Base-by-base conservation (phyloP, 2,797 vertebrate genomes). In the Semotilus atromaculatus region DNA sequence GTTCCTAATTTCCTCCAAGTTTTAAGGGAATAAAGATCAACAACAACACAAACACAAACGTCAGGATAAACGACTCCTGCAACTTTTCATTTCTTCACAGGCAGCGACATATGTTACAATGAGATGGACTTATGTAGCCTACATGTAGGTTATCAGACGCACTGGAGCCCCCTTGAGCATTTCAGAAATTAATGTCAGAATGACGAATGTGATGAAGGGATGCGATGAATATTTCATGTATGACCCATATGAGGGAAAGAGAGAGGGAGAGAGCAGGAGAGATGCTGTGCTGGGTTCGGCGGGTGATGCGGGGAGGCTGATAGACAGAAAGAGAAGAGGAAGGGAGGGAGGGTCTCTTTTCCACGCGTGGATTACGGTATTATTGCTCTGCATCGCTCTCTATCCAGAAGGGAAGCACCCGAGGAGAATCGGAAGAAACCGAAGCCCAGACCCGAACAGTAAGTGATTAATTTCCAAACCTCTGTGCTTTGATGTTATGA, bases 241-340 rank as follows among this genome's bases (percentile, higher is more conserved):
- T 94, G 95, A 94, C 94, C 94, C 93, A 94, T 88, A 93, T 95
- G 90, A 89, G 89, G 88, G 80, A 89, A 90, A 87, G 14, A 16
- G 43, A 45, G 45, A 48, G 45, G 45, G 78, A 58, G 66, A 48
- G 66, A 62, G 79, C 67, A 51, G 88, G 43, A 75, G 76, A 76
- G 75, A 78, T 78, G 83, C 81, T 34, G 79, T 38, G 60, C 38
- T 51, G 45, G 31, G 31, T 55, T 51, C 62, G 19, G 66, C 55
- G 48, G 55, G 10, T 76, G 83, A 38, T 64, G 38, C 43, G 36
- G 16, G 29, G 81, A 43, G 55, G 70, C 38, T 73, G 83, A 34
- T n/a, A 60, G 73, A 60, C 53, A 38, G 82, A 43, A 18, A 6
- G 58, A 87, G 80, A 55, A 66, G n/a, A 45, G 21, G 67, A 62